Evolutionary conservation across 2,888 invertebrate genomes (phyloP).

Genomic region (Invenusta paracnida): DNA sequence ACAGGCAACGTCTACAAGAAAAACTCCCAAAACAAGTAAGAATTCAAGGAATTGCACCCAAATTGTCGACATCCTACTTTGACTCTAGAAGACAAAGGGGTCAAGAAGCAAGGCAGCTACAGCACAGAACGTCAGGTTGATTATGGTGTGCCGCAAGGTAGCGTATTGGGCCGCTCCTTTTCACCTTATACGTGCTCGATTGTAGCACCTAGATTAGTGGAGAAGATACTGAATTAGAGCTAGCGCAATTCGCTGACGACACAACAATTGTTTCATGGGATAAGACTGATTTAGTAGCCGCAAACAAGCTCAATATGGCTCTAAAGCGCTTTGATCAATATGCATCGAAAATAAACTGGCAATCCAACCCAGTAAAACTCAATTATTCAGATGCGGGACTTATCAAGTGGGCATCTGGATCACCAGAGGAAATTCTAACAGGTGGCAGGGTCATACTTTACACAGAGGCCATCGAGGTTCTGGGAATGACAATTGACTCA

Average conservation of each 20-base stretch:
- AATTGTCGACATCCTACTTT: neutral
- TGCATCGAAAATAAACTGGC: neutral
- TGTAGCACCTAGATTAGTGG: conserved; percentile 6
- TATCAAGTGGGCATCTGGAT: neutral
- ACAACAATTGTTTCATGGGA: neutral
- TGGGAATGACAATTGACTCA: conserved; percentile 4
- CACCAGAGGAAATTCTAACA: neutral
- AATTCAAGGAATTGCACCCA: neutral
- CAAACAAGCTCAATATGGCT: conserved; percentile 21
- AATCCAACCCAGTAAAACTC: neutral
- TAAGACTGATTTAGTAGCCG: neutral
- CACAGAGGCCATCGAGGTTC: conserved; percentile 23
- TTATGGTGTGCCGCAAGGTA: conserved; percentile 17
- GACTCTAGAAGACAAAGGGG: conserved; percentile 16
- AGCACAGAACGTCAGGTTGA: neutral
- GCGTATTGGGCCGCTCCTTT: neutral
- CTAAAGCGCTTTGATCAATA: conserved; percentile 19
- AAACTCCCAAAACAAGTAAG: neutral
- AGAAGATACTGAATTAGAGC: neutral
- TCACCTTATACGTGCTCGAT: neutral
- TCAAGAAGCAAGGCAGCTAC: conserved; percentile 10
- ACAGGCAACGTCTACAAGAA: conserved; percentile 15
- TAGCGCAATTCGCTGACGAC: conserved; percentile 1
- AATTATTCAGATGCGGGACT: neutral
- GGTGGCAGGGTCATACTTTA: neutral